A percentile compares a stretch with the other conserved stretches of the same genome.
These are phyloP conservation scores for Brotula barbata DNA, from an alignment of 2,797 vertebrate species.

Conservation along the genomic window DNA sequence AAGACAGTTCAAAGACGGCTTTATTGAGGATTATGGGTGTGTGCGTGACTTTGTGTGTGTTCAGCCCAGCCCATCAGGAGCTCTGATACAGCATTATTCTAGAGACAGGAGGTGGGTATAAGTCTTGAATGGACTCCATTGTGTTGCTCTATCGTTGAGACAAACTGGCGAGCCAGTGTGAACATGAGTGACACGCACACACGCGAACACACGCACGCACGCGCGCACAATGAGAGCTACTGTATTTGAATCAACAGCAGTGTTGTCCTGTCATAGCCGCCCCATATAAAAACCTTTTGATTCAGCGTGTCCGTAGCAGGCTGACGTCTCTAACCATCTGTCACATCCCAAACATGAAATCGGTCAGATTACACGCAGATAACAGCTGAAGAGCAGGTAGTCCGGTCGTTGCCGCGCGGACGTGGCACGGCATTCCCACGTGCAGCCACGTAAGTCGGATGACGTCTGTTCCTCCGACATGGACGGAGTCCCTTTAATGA, in stretches of 20 bases:
- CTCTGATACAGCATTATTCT: conserved; percentile 49
- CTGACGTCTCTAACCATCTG: too few relatives aligned
- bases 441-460: too few relatives aligned
- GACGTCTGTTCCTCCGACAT: too few relatives aligned
- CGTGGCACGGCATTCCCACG: too few relatives aligned
- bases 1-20: conserved; percentile 26
- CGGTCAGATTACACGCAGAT: too few relatives aligned
- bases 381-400: too few relatives aligned
- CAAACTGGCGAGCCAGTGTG: conserved; percentile 23
- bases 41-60: too few relatives aligned
- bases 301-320: too few relatives aligned
- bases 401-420: too few relatives aligned
- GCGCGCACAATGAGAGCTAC: conserved; percentile 24
- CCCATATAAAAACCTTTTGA: too few relatives aligned
- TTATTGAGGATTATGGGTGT: conserved; percentile 24
- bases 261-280: conserved; percentile 33
- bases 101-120: conserved; percentile 39
- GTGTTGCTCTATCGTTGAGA: conserved; percentile 56
- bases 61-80: conserved; percentile 11
- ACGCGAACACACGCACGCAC: conserved; percentile 11
- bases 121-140: conserved; percentile 60
- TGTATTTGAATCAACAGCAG: conserved; percentile 32
- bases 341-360: too few relatives aligned
- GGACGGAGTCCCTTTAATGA: too few relatives aligned
- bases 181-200: background rate